Conservation (phyloP, 2,113 vertebrate species). For the Chloebia gouldiae region DNA sequence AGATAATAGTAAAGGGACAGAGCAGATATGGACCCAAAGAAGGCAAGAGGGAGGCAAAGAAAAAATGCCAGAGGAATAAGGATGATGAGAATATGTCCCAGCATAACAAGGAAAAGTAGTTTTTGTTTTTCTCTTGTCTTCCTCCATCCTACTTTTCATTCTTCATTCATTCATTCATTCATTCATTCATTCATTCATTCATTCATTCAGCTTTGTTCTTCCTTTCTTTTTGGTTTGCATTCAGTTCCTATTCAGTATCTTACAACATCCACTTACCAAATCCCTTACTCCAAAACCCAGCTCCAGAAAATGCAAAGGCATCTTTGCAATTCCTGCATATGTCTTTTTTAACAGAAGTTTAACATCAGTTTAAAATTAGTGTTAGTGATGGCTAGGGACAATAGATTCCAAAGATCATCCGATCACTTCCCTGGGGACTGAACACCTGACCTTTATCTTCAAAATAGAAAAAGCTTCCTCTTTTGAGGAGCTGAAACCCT, state of each 20-base stretch:
- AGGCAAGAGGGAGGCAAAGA: neutral
- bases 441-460: neutral
- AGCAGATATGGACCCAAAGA: neutral
- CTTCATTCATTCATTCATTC: no score
- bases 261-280: neutral
- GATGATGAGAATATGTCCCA: neutral
- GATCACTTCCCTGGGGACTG: neutral
- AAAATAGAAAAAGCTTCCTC: neutral
- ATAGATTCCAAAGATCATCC: neutral
- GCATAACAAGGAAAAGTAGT: neutral
- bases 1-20: neutral
- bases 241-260: neutral
- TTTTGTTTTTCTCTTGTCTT: neutral
- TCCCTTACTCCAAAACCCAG: neutral
- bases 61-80: neutral
- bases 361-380: neutral
- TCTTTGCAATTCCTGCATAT: neutral
- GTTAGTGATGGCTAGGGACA: neutral
- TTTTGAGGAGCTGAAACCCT: neutral
- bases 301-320: neutral
- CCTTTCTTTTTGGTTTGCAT: neutral
- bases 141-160: neutral
- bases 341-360: neutral
- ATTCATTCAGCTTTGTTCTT: neutral
- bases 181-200: no score